Conservation (phyloP, 2,113 vertebrate species). For the Riparia riparia region DNA sequence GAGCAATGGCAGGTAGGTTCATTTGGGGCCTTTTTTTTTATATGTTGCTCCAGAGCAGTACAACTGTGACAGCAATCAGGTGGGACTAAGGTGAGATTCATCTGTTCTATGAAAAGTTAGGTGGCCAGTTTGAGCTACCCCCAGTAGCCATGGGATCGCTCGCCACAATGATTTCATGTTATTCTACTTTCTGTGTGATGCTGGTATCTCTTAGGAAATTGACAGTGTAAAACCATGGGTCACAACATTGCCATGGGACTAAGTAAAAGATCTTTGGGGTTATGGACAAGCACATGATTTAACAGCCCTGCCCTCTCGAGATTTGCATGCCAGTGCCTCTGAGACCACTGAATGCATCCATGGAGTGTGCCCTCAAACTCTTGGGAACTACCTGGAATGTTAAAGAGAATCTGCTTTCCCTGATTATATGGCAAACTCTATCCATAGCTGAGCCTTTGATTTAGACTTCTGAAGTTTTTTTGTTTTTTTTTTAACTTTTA, state of each 20-base stretch:
- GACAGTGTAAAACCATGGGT: not conserved
- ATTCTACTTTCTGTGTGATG: not conserved
- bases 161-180: not conserved
- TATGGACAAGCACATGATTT: not conserved
- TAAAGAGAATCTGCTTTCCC: not conserved
- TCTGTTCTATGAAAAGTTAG: not conserved
- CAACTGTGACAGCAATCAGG: not conserved
- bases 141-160: not conserved
- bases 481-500: not conserved
- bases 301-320: not conserved
- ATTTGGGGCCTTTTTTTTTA: not conserved
- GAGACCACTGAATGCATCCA: not conserved
- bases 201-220: not conserved
- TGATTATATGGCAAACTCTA: not conserved
- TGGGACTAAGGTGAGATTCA: not conserved
- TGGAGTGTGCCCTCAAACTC: not conserved
- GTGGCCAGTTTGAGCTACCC: not conserved
- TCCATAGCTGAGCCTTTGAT: not conserved
- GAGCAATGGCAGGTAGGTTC: not conserved
- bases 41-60: not conserved
- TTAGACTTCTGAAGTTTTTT: not conserved
- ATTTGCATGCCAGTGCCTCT: not conserved
- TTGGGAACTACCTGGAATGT: not conserved
- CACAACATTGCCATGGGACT: not conserved
- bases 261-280: not conserved